Conservation (phyloP, 2,888 invertebrate genomes). For the Girardia tigrina region DNA sequence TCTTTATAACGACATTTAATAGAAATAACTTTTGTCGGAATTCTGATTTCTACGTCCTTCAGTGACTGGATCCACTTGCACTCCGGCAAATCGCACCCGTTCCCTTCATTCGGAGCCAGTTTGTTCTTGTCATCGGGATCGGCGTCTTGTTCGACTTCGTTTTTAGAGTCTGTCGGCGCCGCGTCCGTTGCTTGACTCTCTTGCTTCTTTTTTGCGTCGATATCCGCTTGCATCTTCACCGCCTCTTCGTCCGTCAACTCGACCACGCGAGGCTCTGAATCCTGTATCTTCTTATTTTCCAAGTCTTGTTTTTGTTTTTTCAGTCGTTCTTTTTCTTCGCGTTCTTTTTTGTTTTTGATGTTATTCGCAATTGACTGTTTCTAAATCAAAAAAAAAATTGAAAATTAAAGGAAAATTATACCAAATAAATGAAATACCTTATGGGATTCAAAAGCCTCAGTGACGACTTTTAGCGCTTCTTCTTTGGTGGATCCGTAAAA, state of each 20-base stretch:
- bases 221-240: slow-evolving; percentile 53
- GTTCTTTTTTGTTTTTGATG: slow-evolving; percentile 56
- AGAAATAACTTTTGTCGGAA: slow-evolving; percentile 28
- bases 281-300: slow-evolving; percentile 36
- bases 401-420: no score
- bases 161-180: slow-evolving; percentile 28
- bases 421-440: slow-evolving; percentile 1
- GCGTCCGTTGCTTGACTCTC: no score
- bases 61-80: slow-evolving; percentile 94
- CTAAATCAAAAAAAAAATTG: slow-evolving; percentile 21
- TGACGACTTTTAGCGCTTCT: slow-evolving; percentile 69
- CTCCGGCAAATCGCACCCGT: slow-evolving; percentile 81
- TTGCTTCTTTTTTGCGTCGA: slow-evolving; percentile 51
- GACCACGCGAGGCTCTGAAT: slow-evolving; percentile 52
- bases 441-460: slow-evolving; percentile 25
- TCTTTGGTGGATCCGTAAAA: slow-evolving; percentile 68
- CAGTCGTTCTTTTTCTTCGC: slow-evolving; percentile 45
- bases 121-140: slow-evolving; percentile 75
- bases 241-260: slow-evolving; percentile 90
- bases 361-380: slow-evolving; percentile 56
- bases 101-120: slow-evolving; percentile 79
- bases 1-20: no score
- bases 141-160: slow-evolving; percentile 58
- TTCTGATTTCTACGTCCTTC: slow-evolving; percentile 78
- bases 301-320: slow-evolving; percentile 43